Evolutionary conservation across 2,888 invertebrate species (phyloP).

Genomic region (Stenolophus ochropezus): DNA sequence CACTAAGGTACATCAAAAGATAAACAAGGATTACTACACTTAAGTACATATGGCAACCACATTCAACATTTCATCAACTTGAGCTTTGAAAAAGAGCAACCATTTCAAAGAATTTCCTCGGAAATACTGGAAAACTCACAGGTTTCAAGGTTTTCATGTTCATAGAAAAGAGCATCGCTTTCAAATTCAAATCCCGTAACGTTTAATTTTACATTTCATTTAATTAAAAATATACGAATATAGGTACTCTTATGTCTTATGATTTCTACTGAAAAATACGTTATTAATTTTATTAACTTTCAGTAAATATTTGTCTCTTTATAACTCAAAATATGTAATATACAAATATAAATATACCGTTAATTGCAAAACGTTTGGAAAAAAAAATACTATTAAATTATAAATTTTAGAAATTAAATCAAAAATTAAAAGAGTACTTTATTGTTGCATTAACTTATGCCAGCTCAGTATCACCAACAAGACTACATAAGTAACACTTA

Average conservation of each 20-base stretch:
- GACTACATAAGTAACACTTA: too few relatives aligned
- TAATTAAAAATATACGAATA: background rate
- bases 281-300: too few relatives aligned
- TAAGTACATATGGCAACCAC: background rate
- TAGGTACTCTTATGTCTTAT: background rate
- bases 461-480: too few relatives aligned
- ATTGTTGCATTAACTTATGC: too few relatives aligned
- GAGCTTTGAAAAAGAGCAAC: background rate
- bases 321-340: too few relatives aligned
- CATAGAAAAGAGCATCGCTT: conserved; percentile 34
- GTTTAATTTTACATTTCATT: too few relatives aligned
- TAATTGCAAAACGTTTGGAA: too few relatives aligned
- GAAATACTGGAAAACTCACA: background rate
- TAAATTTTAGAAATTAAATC: too few relatives aligned
- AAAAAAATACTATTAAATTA: too few relatives aligned
- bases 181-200: background rate
- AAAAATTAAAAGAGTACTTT: too few relatives aligned
- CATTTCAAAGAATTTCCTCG: conserved; percentile 31
- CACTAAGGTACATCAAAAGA: background rate
- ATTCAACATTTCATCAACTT: background rate
- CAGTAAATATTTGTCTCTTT: too few relatives aligned
- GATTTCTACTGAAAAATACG: background rate
- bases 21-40: background rate
- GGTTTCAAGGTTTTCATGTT: conserved; percentile 10
- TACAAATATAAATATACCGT: too few relatives aligned